Base-by-base conservation (phyloP, 2,888 invertebrate species). In the Diaphora mendica region DNA sequence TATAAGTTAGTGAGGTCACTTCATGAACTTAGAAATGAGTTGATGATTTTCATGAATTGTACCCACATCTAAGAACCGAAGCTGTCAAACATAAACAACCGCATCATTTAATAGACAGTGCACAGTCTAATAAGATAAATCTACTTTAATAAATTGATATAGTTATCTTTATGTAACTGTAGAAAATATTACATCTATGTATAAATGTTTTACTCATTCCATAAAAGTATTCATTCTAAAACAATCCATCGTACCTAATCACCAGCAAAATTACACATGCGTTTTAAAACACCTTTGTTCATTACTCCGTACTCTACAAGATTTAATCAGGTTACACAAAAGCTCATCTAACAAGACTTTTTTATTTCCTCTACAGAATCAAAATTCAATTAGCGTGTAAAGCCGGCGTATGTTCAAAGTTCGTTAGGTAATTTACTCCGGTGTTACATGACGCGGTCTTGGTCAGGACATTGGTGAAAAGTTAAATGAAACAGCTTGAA, bases 341-440 rank as follows among this genome's bases (percentile, higher is more conserved):
- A 75, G 74, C 76, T 79, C 80, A 72, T 75, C 66, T 84, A 81
- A 84, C 82, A 72, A 79, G 81, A 59, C 59, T 59, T 80, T 85
- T 84, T 83, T 85, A 88, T 87, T 87, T 86, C 79, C 79, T 74
- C 78, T 79, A 82, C 80, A 81, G 87, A 83, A 82, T 80, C 72
- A 79, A 86, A 87, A 89, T 82, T 87, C 84, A 85, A 88, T 88
- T 87, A 87, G 77, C 82, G 76, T 82, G 82, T 77, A 86, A 82
- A 80, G 79, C 78, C 78, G 68, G 72, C 69, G 76, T 74, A 73
- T 74, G 73, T 74, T 73, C 74, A 59, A 77, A 81, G 73, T 82
- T 83, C 81, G 71, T 82, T 75, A 77, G 68, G 76, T 77, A 73
- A 76, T 78, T 77, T 69, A 26, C 59, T 74, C 77, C 55, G 65